Base-by-base conservation (phyloP, 2,113 vertebrate species). In the Nothoprocta perdicaria region DNA sequence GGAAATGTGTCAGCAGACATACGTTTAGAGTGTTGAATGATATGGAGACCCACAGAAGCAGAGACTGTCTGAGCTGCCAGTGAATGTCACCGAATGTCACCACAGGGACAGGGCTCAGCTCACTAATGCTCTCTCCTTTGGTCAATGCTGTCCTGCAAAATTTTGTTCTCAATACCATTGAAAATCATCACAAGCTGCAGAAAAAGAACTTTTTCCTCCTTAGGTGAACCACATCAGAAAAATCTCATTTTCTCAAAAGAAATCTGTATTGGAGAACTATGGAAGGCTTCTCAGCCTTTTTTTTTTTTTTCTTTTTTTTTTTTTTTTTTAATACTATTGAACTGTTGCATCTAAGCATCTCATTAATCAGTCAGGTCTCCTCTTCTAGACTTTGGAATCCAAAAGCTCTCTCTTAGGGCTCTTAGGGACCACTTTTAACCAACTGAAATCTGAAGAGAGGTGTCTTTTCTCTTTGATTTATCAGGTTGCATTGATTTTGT, bases 51-150 rank as follows among this genome's bases (percentile, higher is more conserved):
- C 29, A 12, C 19, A 35, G 57, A 85, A 69, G 11, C 0, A 0
- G 48, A 61, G 12, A 21, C 1, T 8, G 17, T 3, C 1, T 15
- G 46, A 14, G 13, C 9, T 23, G 35, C 2, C 80, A 33, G 35
- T 58, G 38, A 50, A 58, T 52, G 46, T 27, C 41, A 43, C 41
- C 41, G 41, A 38, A 38, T 38, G 35, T 6, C 24, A 78, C 23
- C 46, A 26, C 17, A 40, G n/a, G 40, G 33, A 31, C 41, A 52
- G 26, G 5, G 6, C 48, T 83, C n/a, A 55, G 19, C 8, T 46
- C 4, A 0, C 9, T 67, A 31, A 57, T 63, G 9, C 2, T 45
- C 12, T 76, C 9, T 9, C 83, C 1, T 0, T 2, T 43, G 61
- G 29, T 14, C 23, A 7, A 2, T 57, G 16, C 16, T 52, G 16